phyloP scores from a whole-genome alignment of 2,113 vertebrate species.

The Toxostoma redivivum region DNA sequence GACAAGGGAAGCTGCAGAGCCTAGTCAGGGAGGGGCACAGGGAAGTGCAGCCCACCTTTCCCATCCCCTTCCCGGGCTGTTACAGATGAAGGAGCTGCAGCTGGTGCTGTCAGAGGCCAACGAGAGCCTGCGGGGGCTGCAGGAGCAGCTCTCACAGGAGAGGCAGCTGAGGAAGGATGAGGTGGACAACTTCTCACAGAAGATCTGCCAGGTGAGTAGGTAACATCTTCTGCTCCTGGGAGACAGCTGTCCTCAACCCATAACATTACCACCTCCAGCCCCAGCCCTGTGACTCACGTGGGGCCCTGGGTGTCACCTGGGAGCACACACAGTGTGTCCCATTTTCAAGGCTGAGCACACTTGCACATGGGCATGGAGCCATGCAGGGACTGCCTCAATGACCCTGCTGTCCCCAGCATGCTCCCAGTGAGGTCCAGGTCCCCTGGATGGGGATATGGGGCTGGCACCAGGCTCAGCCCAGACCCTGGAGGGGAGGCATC shows the following conservation, averaged over 20 bases:
- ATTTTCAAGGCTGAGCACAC: neutral
- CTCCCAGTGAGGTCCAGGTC: neutral
- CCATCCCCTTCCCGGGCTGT: neutral
- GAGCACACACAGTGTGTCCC: neutral
- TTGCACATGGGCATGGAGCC: neutral
- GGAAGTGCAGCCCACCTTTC: neutral
- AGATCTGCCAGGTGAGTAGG: constrained; percentile 83
- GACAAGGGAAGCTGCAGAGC: neutral
- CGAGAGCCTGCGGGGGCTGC: constrained; percentile 75
- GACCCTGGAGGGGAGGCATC: fast-evolving
- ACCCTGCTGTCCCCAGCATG: neutral
- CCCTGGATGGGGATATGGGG: neutral
- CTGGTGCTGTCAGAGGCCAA: constrained; percentile 78
- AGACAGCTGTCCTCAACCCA: neutral
- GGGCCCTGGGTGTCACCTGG: neutral
- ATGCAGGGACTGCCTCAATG: neutral
- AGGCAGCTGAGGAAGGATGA: constrained; percentile 80
- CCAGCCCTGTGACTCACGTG: fast-evolving
- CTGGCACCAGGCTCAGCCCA: neutral
- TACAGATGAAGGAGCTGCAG: constrained; percentile 81
- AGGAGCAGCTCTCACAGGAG: constrained; percentile 84
- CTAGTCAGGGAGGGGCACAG: fast-evolving
- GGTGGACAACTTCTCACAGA: constrained; percentile 76
- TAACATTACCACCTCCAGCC: neutral
- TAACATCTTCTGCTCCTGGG: neutral